Evolutionary conservation across 2,113 vertebrate genomes (phyloP).

Genomic region (Ranitomeya variabilis): DNA sequence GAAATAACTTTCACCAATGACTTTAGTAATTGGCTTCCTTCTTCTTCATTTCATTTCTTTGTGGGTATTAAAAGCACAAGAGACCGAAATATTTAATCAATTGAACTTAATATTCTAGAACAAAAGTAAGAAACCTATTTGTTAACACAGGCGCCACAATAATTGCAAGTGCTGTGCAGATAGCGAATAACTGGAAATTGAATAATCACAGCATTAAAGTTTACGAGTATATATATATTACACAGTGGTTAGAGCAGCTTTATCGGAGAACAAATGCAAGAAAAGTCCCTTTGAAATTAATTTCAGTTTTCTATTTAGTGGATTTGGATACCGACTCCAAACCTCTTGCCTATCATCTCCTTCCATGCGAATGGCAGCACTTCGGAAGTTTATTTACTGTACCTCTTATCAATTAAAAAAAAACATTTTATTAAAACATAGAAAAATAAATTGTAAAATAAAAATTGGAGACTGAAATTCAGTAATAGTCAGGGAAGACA

Average conservation of each 20-base stretch:
- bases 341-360: background rate
- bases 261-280: constrained; percentile 22
- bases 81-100: constrained; percentile 51
- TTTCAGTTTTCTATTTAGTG: constrained; percentile 11
- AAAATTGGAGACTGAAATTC: too few species aligned
- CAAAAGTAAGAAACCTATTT: constrained; percentile 47
- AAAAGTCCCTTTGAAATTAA: constrained; percentile 34
- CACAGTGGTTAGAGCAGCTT: constrained; percentile 15
- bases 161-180: constrained; percentile 33
- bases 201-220: constrained; percentile 56
- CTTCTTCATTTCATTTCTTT: constrained; percentile 28
- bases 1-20: constrained; percentile 55
- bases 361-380: background rate
- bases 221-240: constrained; percentile 45
- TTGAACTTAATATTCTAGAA: constrained; percentile 52
- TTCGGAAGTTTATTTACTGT: background rate
- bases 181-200: constrained; percentile 40
- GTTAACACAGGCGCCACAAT: constrained; percentile 21
- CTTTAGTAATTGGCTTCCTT: constrained; percentile 56
- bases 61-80: constrained; percentile 49
- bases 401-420: background rate
- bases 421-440: too few species aligned
- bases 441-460: background rate
- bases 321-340: background rate
- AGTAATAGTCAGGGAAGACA: too few species aligned